Evolutionary conservation across 2,113 vertebrate species (phyloP), one percentile per base, ranked within the genome.

Genomic region (Helogale parvula): DNA sequence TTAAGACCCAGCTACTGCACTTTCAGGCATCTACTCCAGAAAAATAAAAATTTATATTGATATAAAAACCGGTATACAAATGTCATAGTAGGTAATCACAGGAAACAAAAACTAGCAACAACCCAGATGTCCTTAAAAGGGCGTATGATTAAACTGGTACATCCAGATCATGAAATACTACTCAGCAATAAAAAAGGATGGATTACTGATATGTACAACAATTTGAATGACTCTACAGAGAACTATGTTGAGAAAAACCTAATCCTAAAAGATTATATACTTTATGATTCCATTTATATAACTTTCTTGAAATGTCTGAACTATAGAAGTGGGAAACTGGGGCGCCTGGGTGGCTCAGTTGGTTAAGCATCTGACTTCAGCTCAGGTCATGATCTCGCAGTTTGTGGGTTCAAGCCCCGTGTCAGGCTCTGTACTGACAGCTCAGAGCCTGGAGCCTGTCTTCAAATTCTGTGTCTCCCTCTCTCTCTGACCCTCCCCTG

Each of bases 1-100:
- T 2, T 50, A 57, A 80, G 35, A 81, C 15, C 69, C 63, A 80
- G 85, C 14, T 60, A 52, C 29, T 52, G 0, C 17, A 83, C 68
- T 50, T 85, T n/a, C 5, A 7, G 63, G 57, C 52, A 80, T 57
- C 88, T 96, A 93, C 76, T 47, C 47, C 85, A 81, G 3, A 83
- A 47, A 93, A 87, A 93, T n/a, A 68, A 89, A 93, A 72, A 88
- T 33, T 41, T 50, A 68, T 27, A 15, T 93, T 87, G 54, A 74
- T 0, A 74, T 1, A 81, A 88, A 89, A 60, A 90, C n/a, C n/a
- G 87, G 27, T 12, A 66, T 5, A 60, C 2, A 85, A 66, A 72
- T 35, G 57, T 93, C 66, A 81, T 0, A 72, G 69, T 31, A n/a
- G 41, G 52, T 63, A 81, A 12, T 77, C 68, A 47, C 15, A 80